These are phyloP conservation scores for Orientallactaga bullata DNA, from an alignment of 2,113 vertebrate genomes.

Conservation along the genomic window DNA sequence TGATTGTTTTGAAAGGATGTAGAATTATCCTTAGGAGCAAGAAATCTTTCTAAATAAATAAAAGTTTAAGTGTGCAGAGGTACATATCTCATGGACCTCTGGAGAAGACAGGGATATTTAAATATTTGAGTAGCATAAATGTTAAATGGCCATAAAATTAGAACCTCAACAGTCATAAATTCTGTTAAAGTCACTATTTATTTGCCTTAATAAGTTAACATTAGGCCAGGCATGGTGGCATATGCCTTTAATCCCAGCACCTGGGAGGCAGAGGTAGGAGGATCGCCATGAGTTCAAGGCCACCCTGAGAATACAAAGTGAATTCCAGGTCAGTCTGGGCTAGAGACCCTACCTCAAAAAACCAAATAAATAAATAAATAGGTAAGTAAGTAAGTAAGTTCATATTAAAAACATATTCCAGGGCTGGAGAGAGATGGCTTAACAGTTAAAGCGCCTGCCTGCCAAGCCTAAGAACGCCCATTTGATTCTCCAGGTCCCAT, in stretches of 20 bases:
- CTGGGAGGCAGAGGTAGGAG: no score
- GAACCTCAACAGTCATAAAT: constrained; percentile 16
- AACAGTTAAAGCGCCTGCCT: no score
- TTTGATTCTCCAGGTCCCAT: no score
- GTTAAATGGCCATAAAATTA: constrained; percentile 17
- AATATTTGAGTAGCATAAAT: neutral
- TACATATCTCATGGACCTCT: neutral
- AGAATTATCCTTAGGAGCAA: neutral
- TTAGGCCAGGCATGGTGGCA: neutral
- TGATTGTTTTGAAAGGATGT: constrained; percentile 6
- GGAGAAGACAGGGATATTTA: neutral
- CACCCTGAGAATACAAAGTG: no score
- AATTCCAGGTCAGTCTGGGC: no score
- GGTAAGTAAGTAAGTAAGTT: no score
- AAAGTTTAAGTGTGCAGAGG: neutral
- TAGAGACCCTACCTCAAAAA: no score
- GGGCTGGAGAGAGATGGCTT: no score
- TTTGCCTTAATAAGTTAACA: constrained; percentile 15
- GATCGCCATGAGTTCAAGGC: no score
- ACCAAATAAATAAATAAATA: no score
- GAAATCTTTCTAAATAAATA: neutral
- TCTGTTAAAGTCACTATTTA: constrained; percentile 20
- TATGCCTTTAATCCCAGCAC: neutral
- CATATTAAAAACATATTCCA: no score
- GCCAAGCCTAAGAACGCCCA: no score